Conservation (phyloP, 2,888 invertebrate genomes). For the Drosophila pseudotalamancana region DNA sequence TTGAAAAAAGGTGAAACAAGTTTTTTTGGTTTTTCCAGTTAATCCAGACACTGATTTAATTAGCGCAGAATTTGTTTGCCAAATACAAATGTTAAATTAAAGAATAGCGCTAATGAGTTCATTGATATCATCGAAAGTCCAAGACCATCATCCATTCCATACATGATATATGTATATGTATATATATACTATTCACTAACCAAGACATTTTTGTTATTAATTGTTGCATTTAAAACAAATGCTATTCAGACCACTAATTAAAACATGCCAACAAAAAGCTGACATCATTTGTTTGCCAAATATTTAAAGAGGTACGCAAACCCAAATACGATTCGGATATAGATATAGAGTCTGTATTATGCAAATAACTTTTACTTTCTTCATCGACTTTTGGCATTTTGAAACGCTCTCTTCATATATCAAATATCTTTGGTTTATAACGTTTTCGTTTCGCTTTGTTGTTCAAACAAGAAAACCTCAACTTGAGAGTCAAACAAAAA, state of each 20-base stretch:
- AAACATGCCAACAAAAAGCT: slow-evolving; percentile 22
- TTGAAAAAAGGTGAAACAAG: slow-evolving; percentile 53
- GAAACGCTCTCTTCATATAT: slow-evolving; percentile 1
- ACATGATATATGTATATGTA: background rate
- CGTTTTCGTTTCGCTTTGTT: slow-evolving; percentile 64
- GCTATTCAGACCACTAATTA: slow-evolving; percentile 23
- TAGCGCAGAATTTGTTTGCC: slow-evolving; percentile 56
- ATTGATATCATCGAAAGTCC: slow-evolving; percentile 23
- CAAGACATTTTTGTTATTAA: slow-evolving; percentile 12
- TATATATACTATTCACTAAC: too few relatives aligned
- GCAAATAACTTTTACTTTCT: slow-evolving; percentile 67
- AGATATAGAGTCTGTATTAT: background rate
- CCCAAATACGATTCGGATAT: background rate
- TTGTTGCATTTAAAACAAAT: slow-evolving; percentile 14
- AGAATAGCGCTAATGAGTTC: slow-evolving; percentile 57
- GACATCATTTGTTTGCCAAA: slow-evolving; percentile 47
- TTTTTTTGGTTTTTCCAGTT: slow-evolving; percentile 49
- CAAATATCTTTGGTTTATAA: slow-evolving; percentile 23
- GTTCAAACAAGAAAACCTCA: slow-evolving; percentile 35
- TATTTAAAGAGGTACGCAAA: background rate
- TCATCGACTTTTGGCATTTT: slow-evolving; percentile 65
- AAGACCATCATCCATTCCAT: too few relatives aligned
- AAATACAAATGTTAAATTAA: slow-evolving; percentile 12
- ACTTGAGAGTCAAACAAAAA: slow-evolving; percentile 19
- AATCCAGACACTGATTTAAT: slow-evolving; percentile 56